Conservation (phyloP, 1,140 invertebrate species). For the Diachasmimorpha longicaudata region DNA sequence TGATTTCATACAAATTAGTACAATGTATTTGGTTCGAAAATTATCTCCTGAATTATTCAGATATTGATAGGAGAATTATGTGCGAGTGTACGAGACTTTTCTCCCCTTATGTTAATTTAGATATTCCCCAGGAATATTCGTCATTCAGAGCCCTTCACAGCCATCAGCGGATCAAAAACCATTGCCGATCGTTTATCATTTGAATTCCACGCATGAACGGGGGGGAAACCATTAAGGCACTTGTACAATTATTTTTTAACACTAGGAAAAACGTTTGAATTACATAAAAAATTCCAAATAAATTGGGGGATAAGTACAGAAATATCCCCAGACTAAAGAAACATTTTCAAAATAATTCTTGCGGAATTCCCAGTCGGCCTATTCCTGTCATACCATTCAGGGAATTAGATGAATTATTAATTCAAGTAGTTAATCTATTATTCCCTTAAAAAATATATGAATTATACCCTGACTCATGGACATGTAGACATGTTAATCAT, state of each 20-base stretch:
- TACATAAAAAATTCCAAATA: too few species aligned
- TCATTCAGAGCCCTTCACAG: slow-evolving; percentile 14
- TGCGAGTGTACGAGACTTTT: background rate
- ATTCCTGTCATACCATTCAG: too few species aligned
- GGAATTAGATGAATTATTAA: background rate
- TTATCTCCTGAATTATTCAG: background rate
- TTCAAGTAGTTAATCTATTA: background rate
- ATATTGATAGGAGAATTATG: background rate
- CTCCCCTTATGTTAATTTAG: background rate
- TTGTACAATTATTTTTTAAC: background rate
- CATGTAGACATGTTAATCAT: background rate
- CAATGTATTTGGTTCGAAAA: background rate
- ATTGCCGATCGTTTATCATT: background rate
- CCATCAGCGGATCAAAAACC: slow-evolving; percentile 14
- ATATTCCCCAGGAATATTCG: background rate
- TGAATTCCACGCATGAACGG: background rate
- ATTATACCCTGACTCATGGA: background rate
- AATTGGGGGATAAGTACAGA: too few species aligned
- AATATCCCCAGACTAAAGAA: too few species aligned
- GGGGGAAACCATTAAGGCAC: background rate
- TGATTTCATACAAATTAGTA: background rate
- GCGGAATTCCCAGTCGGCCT: too few species aligned
- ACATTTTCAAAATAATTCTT: too few species aligned
- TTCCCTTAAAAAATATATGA: background rate
- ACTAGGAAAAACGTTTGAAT: background rate